Percentiles rank a stretch among this genome's conserved stretches.
phyloP scores from a whole-genome alignment of 2,113 vertebrate species.

The Jacana jacana region DNA sequence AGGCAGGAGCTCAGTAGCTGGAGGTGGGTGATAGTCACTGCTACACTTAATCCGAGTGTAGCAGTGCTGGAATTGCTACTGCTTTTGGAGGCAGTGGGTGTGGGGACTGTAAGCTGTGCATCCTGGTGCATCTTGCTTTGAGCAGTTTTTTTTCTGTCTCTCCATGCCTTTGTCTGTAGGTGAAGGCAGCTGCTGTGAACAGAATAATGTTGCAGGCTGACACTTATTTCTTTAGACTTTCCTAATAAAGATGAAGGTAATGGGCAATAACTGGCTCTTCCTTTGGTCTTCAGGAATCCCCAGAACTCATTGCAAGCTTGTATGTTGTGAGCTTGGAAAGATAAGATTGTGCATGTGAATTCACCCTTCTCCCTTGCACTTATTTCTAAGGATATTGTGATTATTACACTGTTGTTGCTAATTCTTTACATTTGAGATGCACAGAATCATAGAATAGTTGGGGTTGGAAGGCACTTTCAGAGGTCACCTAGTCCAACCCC shows the following conservation, averaged over 20 bases:
- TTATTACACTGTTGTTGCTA: not conserved
- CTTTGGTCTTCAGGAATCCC: not conserved
- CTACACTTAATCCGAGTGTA: not conserved
- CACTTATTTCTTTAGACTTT: not conserved
- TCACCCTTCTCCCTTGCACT: not conserved
- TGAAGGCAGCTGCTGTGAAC: not conserved
- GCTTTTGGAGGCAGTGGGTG: not conserved
- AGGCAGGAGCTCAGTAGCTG: not conserved
- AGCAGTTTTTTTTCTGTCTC: not conserved
- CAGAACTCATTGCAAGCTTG: not conserved
- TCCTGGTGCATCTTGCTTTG: not conserved
- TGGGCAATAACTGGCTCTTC: not conserved
- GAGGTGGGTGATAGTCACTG: not conserved
- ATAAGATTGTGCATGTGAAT: not conserved
- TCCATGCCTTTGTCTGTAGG: not conserved
- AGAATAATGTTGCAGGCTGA: not conserved
- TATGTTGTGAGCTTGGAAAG: not conserved
- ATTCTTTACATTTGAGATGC: not conserved
- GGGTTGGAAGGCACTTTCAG: not conserved
- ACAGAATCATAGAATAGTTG: not conserved
- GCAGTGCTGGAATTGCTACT: not conserved
- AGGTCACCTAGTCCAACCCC: not conserved
- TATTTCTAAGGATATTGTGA: not conserved
- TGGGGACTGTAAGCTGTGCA: not conserved
- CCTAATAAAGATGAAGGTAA: not conserved